These are phyloP conservation scores for Casuarius casuarius DNA, from an alignment of 2,113 vertebrate genomes.

Conservation along the genomic window DNA sequence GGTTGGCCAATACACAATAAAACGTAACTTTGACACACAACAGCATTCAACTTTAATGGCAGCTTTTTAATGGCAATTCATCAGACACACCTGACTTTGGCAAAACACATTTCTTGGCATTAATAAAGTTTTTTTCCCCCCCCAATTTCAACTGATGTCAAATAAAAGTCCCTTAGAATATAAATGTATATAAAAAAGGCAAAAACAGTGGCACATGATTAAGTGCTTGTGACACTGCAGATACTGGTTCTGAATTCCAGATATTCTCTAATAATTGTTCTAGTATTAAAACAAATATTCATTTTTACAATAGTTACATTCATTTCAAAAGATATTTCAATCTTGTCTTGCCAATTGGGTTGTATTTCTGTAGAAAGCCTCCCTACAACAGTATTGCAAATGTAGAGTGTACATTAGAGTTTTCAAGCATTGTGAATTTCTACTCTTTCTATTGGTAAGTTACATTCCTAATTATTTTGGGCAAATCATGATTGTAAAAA, in stretches of 20 bases:
- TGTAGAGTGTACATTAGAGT: background rate
- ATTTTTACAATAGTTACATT: constrained; percentile 5
- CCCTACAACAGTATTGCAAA: background rate
- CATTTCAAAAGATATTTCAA: background rate
- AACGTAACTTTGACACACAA: constrained; percentile 30
- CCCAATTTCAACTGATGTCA: constrained; percentile 24
- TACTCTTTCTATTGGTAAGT: constrained; percentile 53
- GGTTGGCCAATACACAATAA: background rate
- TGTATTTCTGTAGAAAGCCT: background rate
- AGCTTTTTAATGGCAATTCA: constrained; percentile 64
- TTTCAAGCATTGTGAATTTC: constrained; percentile 47
- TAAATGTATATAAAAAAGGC: background rate
- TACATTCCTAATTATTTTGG: constrained; percentile 66
- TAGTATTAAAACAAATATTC: background rate
- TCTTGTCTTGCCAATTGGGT: background rate
- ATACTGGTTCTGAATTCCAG: background rate
- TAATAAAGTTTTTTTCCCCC: background rate
- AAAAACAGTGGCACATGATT: background rate
- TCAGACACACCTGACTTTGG: constrained; percentile 25
- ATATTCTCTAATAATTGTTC: background rate
- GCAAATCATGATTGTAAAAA: constrained; percentile 36
- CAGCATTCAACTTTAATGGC: constrained; percentile 30
- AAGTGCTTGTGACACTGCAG: background rate
- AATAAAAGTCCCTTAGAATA: constrained; percentile 6
- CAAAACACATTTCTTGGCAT: constrained; percentile 61